Conservation (phyloP, 92 coral and sea anemone species). For the Porites rus region DNA sequence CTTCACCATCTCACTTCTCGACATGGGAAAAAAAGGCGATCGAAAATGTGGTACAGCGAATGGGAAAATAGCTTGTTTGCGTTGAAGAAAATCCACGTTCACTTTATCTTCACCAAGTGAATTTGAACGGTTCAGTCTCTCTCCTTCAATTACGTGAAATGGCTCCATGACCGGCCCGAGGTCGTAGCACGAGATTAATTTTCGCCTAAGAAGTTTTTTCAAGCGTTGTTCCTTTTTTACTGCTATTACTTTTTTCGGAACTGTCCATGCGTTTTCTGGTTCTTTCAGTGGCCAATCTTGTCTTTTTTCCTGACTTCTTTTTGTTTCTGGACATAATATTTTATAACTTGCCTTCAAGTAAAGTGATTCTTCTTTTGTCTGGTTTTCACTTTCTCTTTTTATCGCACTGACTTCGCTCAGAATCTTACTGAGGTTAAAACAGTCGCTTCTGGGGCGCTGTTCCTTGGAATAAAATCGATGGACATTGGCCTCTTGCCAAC, state of each 20-base stretch:
- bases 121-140: not conserved
- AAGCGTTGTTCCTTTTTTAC: slow-evolving; percentile 5
- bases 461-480: slow-evolving; percentile 6
- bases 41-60: not conserved
- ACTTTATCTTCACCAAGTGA: not conserved
- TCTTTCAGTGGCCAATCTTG: not conserved
- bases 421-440: slow-evolving; percentile 2
- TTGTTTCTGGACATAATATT: not conserved
- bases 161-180: not conserved
- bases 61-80: not conserved
- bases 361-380: not conserved
- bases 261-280: not conserved
- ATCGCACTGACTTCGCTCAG: not conserved
- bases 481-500: not conserved
- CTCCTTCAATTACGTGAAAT: not conserved
- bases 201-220: not conserved
- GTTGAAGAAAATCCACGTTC: too few species aligned
- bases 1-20: not conserved
- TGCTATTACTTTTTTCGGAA: not conserved
- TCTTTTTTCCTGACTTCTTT: not conserved
- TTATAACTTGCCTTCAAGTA: not conserved
- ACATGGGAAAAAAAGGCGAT: not conserved
- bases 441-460: not conserved
- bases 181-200: not conserved
- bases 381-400: not conserved